A percentile compares a stretch with the other conserved stretches of the same genome.
Evolutionary conservation across 2,888 invertebrate genomes (phyloP).

Genomic region (Xestia sexstrigata): DNA sequence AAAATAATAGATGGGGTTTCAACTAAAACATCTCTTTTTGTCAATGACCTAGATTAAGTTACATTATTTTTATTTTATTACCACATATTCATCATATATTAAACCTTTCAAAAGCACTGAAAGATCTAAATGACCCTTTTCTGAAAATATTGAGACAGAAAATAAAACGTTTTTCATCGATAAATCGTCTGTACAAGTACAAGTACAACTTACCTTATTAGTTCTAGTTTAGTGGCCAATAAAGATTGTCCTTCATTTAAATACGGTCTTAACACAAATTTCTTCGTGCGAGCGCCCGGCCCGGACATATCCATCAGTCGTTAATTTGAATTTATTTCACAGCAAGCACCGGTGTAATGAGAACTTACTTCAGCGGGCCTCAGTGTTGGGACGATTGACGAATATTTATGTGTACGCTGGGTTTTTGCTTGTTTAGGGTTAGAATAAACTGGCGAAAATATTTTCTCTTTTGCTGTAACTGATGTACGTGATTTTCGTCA

Average conservation of each 20-base stretch:
- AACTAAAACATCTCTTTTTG: background rate
- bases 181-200: constrained; percentile 29
- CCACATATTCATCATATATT: background rate
- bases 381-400: constrained; percentile 57
- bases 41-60: background rate
- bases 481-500: background rate
- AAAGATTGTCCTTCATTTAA: constrained; percentile 62
- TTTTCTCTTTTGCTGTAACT: background rate
- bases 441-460: constrained; percentile 18
- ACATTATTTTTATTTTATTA: background rate
- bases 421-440: constrained; percentile 25
- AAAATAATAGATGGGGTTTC: background rate
- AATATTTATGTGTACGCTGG: constrained; percentile 40
- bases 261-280: constrained; percentile 61
- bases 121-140: background rate
- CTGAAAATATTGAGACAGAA: background rate
- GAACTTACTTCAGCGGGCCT: constrained; percentile 59
- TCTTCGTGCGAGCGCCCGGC: constrained; percentile 48
- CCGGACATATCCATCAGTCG: constrained; percentile 77
- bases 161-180: constrained; percentile 7
- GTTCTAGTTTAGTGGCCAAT: constrained; percentile 51
- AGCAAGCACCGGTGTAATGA: constrained; percentile 75
- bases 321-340: constrained; percentile 86
- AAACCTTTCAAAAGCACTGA: background rate
- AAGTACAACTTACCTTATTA: constrained; percentile 43